phyloP scores from a whole-genome alignment of 2,888 invertebrate species.

The Drosophila paracracens region DNA sequence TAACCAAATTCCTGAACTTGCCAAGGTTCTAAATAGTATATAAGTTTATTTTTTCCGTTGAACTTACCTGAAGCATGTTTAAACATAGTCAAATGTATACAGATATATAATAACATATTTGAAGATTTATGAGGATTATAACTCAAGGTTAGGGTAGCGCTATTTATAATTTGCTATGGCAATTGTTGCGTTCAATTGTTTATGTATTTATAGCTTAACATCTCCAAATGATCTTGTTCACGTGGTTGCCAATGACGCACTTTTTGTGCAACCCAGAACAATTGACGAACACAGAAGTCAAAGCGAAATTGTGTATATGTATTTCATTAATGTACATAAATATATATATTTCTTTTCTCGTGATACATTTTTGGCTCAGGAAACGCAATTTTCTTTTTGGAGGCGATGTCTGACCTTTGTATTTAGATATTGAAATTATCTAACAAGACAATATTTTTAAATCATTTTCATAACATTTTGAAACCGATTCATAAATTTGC shows the following conservation, averaged over 20 bases:
- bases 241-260: conserved; percentile 46
- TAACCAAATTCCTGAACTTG: conserved; percentile 41
- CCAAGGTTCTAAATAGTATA: conserved; percentile 21
- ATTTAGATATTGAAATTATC: conserved; percentile 24
- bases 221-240: conserved; percentile 33
- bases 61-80: neutral
- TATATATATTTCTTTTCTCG: conserved; percentile 9
- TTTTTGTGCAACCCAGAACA: conserved; percentile 37
- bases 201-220: conserved; percentile 13
- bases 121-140: conserved; percentile 7
- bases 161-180: conserved; percentile 37
- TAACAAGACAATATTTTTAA: conserved; percentile 12
- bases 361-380: conserved; percentile 7
- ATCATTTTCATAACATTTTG: neutral
- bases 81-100: neutral
- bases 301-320: neutral
- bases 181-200: conserved; percentile 21
- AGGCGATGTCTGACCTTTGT: conserved; percentile 6
- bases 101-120: neutral
- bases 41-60: conserved; percentile 16
- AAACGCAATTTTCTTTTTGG: conserved; percentile 19
- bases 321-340: conserved; percentile 4
- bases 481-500: conserved; percentile 1
- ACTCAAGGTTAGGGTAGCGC: conserved; percentile 24
- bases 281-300: conserved; percentile 42